These are phyloP conservation scores for Xerus rutilus DNA, from an alignment of 2,797 vertebrate species.

Conservation along the genomic window DNA sequence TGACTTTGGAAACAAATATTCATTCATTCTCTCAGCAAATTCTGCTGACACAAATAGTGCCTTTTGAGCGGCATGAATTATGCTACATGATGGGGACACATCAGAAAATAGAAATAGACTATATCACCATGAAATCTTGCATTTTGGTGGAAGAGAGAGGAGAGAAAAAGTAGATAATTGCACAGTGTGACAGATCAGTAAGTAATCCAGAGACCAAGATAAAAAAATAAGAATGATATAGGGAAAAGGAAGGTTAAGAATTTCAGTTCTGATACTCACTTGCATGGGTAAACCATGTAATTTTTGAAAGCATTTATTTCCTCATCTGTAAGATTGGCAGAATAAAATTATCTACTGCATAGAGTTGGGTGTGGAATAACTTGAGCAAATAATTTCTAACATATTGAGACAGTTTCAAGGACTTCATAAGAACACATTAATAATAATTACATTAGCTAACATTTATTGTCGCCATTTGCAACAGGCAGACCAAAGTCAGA, in stretches of 20 bases:
- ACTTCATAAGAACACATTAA: slow-evolving; percentile 22
- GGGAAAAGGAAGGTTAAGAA: neutral
- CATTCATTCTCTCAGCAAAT: slow-evolving; percentile 34
- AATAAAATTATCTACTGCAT: neutral
- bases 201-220: slow-evolving; percentile 46
- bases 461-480: slow-evolving; percentile 42
- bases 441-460: neutral
- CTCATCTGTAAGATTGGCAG: neutral
- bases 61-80: neutral
- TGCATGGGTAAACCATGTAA: neutral
- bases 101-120: neutral
- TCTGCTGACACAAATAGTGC: neutral
- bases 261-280: neutral
- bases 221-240: slow-evolving; percentile 14
- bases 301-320: slow-evolving; percentile 5
- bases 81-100: neutral
- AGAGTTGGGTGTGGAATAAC: neutral
- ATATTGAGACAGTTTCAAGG: neutral
- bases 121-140: neutral
- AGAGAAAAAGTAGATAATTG: slow-evolving; percentile 12
- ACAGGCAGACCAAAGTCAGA: neutral
- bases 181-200: neutral
- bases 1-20: slow-evolving; percentile 49
- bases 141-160: neutral
- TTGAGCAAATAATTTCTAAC: slow-evolving; percentile 55